Conservation (phyloP, 23 tunicate genomes). For the Aplidium turbinatum region DNA sequence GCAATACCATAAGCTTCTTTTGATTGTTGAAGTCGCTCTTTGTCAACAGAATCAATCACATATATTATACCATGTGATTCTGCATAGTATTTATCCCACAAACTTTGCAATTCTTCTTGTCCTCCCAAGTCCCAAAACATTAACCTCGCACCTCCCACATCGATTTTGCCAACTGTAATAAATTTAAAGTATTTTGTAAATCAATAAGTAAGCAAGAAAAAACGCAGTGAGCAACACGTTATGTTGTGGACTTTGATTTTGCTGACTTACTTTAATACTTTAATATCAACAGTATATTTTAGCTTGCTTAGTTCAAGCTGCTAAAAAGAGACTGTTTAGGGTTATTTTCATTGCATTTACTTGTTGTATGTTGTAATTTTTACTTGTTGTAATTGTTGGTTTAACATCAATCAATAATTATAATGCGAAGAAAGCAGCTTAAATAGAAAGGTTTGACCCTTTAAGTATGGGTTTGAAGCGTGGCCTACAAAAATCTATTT, state of each 20-base stretch:
- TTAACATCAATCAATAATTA: no score
- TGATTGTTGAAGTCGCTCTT: conserved; percentile 69
- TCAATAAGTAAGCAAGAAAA: not conserved
- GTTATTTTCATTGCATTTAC: no score
- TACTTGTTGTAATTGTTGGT: no score
- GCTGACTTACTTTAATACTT: no score
- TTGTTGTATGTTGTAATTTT: no score
- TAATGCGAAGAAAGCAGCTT: no score
- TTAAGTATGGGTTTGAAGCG: no score
- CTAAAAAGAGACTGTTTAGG: no score
- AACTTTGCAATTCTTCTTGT: conserved; percentile 95
- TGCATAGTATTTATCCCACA: conserved; percentile 97
- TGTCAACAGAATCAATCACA: conserved; percentile 84
- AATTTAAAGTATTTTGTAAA: not conserved
- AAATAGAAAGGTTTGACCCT: no score
- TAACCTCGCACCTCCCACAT: conserved; percentile 76
- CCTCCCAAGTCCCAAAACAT: conserved; percentile 99
- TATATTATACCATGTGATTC: conserved; percentile 96
- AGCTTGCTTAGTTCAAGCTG: no score
- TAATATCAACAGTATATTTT: no score
- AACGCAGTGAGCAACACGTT: not conserved
- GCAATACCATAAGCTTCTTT: conserved; percentile 89
- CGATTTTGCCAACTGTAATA: conserved; percentile 90
- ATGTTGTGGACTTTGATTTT: not conserved
- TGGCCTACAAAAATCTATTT: no score